These are phyloP conservation scores for Emydura subglobosa DNA, from an alignment of 2,113 vertebrate species.

Conservation along the genomic window DNA sequence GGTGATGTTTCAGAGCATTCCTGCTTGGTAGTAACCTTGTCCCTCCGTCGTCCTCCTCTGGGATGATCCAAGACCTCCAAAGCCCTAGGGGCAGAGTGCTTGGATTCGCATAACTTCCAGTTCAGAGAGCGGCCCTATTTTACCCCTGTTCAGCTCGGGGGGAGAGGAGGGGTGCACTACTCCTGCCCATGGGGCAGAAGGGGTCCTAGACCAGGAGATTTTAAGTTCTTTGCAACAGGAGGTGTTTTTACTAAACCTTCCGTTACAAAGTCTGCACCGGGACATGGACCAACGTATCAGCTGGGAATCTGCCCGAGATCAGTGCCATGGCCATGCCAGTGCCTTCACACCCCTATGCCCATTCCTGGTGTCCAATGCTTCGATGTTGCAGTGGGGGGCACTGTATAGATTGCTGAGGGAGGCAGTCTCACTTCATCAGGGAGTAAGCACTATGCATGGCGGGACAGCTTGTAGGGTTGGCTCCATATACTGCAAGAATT, in stretches of 20 bases:
- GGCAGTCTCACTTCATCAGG: no score
- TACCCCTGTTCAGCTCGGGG: background rate
- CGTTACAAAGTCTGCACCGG: background rate
- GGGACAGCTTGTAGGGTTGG: no score
- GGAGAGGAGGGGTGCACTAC: background rate
- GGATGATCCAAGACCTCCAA: background rate
- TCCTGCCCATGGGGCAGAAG: no score
- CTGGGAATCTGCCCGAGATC: background rate
- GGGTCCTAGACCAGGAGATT: no score
- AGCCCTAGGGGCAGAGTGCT: background rate
- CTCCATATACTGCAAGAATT: no score
- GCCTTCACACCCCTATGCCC: background rate
- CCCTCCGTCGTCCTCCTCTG: background rate
- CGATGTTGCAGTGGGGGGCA: no score
- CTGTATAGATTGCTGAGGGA: no score
- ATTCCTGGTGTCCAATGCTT: no score
- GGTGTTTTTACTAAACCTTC: background rate
- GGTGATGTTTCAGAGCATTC: background rate
- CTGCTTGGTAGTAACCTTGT: background rate
- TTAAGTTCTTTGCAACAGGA: background rate
- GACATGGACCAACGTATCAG: background rate
- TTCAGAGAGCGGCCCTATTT: background rate
- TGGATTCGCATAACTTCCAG: background rate
- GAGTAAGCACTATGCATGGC: background rate
- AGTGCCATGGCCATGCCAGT: background rate